Evolutionary conservation across 1,140 invertebrate genomes (phyloP).

Genomic region (Bombyx mandarina): DNA sequence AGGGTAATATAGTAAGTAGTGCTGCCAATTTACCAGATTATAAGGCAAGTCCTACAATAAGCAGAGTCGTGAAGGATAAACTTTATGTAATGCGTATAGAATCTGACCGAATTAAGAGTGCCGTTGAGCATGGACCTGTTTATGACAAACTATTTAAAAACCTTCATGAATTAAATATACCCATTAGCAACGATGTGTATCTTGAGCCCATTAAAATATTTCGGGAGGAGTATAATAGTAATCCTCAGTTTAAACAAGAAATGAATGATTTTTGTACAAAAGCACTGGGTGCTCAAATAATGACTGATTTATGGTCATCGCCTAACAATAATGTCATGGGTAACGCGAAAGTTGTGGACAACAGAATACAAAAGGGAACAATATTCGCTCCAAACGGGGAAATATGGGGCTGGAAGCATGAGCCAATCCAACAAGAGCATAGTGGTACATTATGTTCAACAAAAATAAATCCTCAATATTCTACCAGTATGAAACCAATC

Average conservation of each 20-base stretch:
- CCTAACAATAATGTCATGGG: constrained; percentile 62
- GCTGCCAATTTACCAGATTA: constrained; percentile 65
- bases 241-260: constrained; percentile 71
- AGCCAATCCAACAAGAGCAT: constrained; percentile 53
- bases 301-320: constrained; percentile 50
- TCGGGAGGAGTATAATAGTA: constrained; percentile 68
- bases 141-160: constrained; percentile 72
- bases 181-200: constrained; percentile 67
- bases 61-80: constrained; percentile 65
- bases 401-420: constrained; percentile 69
- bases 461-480: constrained; percentile 60
- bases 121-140: constrained; percentile 72
- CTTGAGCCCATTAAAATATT: constrained; percentile 70
- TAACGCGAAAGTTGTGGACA: constrained; percentile 49
- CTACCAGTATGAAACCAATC: constrained; percentile 50
- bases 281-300: constrained; percentile 61
- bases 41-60: constrained; percentile 61
- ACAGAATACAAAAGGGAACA: constrained; percentile 63
- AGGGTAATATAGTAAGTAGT: constrained; percentile 66
- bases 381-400: constrained; percentile 69
- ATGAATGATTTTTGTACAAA: constrained; percentile 69
- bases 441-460: constrained; percentile 60
- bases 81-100: constrained; percentile 69
- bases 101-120: constrained; percentile 71
- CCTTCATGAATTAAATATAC: constrained; percentile 68